phyloP scores from a whole-genome alignment of 2,113 vertebrate genomes.

The Formicarius rufipectus region DNA sequence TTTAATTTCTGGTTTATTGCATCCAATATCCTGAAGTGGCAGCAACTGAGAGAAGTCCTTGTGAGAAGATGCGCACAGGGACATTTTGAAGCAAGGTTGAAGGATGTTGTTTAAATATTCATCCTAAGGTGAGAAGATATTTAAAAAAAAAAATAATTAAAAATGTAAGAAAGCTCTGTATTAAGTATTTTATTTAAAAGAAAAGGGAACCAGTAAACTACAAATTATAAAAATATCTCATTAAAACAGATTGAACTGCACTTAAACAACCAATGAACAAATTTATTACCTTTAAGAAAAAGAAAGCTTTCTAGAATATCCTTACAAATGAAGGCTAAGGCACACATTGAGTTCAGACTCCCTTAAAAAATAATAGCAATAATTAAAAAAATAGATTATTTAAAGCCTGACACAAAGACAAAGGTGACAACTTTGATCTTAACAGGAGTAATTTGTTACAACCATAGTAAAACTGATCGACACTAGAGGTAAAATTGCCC shows the following conservation, averaged over 20 bases:
- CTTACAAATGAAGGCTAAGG: background rate
- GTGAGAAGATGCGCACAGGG: slow-evolving; percentile 74
- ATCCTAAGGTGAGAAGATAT: slow-evolving; percentile 9
- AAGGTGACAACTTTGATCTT: background rate
- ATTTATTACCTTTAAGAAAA: background rate
- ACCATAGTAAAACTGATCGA: background rate
- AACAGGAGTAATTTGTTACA: background rate
- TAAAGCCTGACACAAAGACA: background rate
- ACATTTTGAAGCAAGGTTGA: slow-evolving; percentile 65
- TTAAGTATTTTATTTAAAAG: background rate
- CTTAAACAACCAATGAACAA: background rate
- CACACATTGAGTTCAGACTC: background rate
- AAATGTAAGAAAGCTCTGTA: background rate
- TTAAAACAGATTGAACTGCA: background rate
- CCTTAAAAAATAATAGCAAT: background rate
- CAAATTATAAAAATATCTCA: background rate
- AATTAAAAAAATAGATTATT: background rate
- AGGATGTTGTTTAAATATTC: slow-evolving; percentile 52
- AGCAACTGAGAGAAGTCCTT: slow-evolving; percentile 77
- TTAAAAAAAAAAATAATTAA: background rate
- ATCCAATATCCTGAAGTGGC: slow-evolving; percentile 82
- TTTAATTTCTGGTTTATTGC: slow-evolving; percentile 76
- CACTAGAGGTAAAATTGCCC: background rate
- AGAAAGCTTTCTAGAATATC: background rate
- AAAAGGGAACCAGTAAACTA: background rate